Evolutionary conservation across 2,797 vertebrate species (phyloP).

Genomic region (Microhierax caerulescens): DNA sequence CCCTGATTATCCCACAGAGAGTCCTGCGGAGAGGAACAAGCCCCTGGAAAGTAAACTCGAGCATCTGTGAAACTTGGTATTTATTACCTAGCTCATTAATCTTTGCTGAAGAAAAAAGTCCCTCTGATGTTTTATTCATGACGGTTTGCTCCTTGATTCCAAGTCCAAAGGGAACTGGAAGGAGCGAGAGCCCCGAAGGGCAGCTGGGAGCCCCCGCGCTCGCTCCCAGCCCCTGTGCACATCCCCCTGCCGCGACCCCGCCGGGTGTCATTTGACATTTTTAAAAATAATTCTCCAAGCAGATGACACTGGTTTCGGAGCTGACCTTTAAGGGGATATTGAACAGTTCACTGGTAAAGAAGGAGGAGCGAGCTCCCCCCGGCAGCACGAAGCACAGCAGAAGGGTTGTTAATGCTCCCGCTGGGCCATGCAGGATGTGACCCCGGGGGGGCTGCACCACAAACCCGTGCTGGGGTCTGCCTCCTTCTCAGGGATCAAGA

Average conservation of each 20-base stretch:
- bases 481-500: accelerated
- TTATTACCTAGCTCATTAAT: conserved; percentile 59
- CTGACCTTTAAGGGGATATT: background rate
- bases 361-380: background rate
- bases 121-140: conserved; percentile 45
- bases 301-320: background rate
- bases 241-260: background rate
- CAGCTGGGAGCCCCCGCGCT: background rate
- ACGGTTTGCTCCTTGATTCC: background rate
- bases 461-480: accelerated
- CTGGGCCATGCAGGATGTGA: background rate
- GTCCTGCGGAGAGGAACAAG: background rate
- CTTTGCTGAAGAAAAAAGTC: conserved; percentile 8
- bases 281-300: background rate
- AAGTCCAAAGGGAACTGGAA: background rate
- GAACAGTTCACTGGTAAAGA: background rate
- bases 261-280: background rate
- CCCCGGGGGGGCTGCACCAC: background rate
- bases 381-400: background rate
- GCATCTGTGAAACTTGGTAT: conserved; percentile 33
- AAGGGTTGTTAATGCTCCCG: background rate
- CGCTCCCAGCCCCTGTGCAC: background rate
- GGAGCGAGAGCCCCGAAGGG: background rate
- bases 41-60: conserved; percentile 46
- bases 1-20: background rate